These are phyloP conservation scores for Sylvilagus bachmani DNA, from an alignment of 2,113 vertebrate genomes.

Conservation along the genomic window DNA sequence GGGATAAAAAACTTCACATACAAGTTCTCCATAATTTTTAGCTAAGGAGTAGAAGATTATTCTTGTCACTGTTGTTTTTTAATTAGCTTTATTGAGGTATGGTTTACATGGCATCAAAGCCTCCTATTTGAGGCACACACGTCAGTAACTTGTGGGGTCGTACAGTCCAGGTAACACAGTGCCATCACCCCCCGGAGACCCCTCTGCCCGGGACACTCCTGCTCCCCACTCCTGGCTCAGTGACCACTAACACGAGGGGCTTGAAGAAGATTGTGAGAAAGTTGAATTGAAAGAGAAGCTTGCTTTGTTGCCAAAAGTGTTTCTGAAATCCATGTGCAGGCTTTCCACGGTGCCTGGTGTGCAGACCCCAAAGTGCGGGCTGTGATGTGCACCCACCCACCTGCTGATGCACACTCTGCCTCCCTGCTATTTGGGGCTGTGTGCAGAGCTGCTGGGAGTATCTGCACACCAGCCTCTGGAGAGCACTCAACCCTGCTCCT, in stretches of 20 bases:
- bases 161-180: not conserved
- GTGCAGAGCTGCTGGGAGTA: not conserved
- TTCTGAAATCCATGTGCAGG: no score
- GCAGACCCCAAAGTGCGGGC: no score
- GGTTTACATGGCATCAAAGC: not conserved
- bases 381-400: not conserved
- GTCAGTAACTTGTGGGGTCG: not conserved
- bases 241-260: not conserved
- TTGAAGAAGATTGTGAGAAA: no score
- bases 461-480: not conserved
- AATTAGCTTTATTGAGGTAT: not conserved
- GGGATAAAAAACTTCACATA: not conserved
- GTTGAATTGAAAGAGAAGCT: no score
- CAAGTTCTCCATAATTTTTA: slow-evolving; percentile 7
- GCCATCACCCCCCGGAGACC: not conserved
- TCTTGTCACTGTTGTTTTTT: not conserved
- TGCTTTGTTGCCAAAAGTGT: no score
- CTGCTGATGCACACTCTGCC: not conserved
- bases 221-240: not conserved
- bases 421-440: not conserved
- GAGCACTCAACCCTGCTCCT: no score
- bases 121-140: not conserved
- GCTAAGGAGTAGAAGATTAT: not conserved
- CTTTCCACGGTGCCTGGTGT: no score
- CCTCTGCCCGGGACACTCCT: not conserved